Evolutionary conservation across 2,113 vertebrate genomes (phyloP).

Genomic region (Lipotes vexillifer): DNA sequence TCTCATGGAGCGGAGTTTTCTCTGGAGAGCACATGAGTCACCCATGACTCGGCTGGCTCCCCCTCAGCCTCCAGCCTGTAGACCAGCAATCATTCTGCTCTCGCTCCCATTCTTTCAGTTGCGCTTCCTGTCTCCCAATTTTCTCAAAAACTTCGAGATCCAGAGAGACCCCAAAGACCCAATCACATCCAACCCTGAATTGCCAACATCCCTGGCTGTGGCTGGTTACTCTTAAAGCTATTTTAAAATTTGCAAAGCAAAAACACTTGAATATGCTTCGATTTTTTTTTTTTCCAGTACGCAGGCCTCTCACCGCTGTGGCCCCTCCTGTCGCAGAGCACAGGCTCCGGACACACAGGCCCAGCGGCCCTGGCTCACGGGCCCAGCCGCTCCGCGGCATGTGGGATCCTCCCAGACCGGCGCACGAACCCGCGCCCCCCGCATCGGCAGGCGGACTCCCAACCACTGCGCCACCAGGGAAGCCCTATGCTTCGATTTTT

Average conservation of each 20-base stretch:
- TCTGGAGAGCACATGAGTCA: neutral
- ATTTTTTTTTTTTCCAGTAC: neutral
- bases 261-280: neutral
- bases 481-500: neutral
- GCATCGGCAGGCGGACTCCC: no score
- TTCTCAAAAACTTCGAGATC: neutral
- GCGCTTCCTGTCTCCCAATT: neutral
- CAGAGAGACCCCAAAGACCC: neutral
- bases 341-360: no score
- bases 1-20: neutral
- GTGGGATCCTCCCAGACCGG: no score
- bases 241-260: neutral
- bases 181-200: neutral
- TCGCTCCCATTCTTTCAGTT: neutral
- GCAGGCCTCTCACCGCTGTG: no score
- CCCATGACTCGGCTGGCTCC: fast-evolving
- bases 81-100: fast-evolving
- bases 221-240: neutral
- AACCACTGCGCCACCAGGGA: no score
- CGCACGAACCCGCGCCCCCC: no score
- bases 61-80: fast-evolving
- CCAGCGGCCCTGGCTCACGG: no score
- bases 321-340: no score
- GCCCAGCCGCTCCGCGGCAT: no score
- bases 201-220: neutral